These are phyloP conservation scores for Pristionchus maxplancki DNA, from an alignment of 2,888 invertebrate genomes.

Conservation along the genomic window DNA sequence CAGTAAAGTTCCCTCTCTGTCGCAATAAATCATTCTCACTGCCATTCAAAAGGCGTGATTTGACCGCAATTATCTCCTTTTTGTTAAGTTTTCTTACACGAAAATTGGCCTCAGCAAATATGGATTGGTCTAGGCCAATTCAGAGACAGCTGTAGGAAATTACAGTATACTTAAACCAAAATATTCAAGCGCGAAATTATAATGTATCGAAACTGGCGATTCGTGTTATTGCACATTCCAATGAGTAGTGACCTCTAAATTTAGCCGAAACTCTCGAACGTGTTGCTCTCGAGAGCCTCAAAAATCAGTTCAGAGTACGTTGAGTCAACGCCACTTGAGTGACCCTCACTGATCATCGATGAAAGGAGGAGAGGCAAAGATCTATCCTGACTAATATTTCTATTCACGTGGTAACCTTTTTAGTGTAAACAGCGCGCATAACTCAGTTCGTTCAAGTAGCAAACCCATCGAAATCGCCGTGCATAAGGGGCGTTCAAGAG, in stretches of 20 bases:
- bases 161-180: not conserved
- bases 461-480: slow-evolving; percentile 15
- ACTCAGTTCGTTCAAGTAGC: slow-evolving; percentile 9
- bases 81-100: not conserved
- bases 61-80: not conserved
- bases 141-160: not conserved
- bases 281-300: slow-evolving; percentile 16
- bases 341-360: not conserved
- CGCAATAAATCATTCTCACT: not conserved
- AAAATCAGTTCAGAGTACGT: slow-evolving; percentile 26
- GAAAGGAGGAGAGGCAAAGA: not conserved
- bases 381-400: not conserved
- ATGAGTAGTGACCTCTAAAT: not conserved
- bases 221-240: not conserved
- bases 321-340: not conserved
- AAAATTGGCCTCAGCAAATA: not conserved
- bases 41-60: not conserved
- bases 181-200: not conserved
- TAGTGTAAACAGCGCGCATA: not conserved
- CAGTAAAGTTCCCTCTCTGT: not conserved
- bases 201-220: not conserved
- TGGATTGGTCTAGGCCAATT: not conserved
- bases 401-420: slow-evolving; percentile 7
- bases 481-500: slow-evolving; percentile 16
- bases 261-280: not conserved